Evolutionary conservation across 2,113 vertebrate species (phyloP).

Genomic region (Lepus timidus): DNA sequence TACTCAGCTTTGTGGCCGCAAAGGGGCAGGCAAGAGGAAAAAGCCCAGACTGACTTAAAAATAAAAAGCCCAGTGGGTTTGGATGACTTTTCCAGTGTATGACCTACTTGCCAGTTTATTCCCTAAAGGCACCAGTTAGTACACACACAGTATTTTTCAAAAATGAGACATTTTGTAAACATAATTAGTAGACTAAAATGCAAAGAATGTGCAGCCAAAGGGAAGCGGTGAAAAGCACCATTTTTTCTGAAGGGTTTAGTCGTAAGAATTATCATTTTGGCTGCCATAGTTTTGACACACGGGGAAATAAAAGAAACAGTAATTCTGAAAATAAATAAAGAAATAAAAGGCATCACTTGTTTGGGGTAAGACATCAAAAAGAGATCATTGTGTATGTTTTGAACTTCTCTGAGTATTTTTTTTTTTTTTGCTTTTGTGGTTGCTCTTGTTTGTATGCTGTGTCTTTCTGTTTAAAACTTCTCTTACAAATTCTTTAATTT

Average conservation of each 20-base stretch:
- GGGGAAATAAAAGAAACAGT: background rate
- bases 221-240: constrained; percentile 75
- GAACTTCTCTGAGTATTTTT: background rate
- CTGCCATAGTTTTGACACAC: constrained; percentile 72
- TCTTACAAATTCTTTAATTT: constrained; percentile 7
- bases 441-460: background rate
- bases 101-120: constrained; percentile 95
- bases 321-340: background rate
- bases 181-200: constrained; percentile 94
- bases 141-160: constrained; percentile 88
- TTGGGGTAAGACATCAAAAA: background rate
- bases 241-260: constrained; percentile 77
- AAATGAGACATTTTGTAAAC: constrained; percentile 95
- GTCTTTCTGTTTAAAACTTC: background rate
- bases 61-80: constrained; percentile 91
- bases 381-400: background rate
- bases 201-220: constrained; percentile 83
- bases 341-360: background rate
- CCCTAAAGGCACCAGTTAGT: constrained; percentile 87
- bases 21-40: constrained; percentile 86
- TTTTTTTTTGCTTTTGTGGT: background rate
- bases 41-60: constrained; percentile 85
- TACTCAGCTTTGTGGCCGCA: constrained; percentile 86
- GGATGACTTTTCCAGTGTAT: constrained; percentile 92
- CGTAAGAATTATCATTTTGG: constrained; percentile 71